These are phyloP conservation scores for Euura lappo DNA, from an alignment of 1,140 invertebrate species.

Conservation along the genomic window DNA sequence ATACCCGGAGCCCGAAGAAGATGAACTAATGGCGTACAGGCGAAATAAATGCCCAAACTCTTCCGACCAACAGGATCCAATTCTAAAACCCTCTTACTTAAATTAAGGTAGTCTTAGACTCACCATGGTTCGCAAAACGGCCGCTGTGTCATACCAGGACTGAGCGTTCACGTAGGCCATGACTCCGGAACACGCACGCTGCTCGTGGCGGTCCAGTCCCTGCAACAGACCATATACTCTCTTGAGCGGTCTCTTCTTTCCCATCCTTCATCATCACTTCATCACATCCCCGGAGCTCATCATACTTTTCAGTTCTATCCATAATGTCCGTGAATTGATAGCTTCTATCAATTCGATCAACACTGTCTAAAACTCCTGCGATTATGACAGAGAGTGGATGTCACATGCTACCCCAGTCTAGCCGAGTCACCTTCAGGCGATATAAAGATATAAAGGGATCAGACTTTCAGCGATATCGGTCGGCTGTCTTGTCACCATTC, in stretches of 20 bases:
- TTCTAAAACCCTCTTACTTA: neutral
- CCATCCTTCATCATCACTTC: neutral
- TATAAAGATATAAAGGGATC: neutral
- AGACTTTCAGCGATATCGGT: neutral
- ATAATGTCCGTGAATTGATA: neutral
- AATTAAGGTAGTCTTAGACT: conserved; percentile 33
- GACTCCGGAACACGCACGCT: conserved; percentile 60
- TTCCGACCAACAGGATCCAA: too few species aligned
- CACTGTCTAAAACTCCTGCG: too few species aligned
- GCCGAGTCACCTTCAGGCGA: too few species aligned
- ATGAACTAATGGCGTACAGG: too few species aligned
- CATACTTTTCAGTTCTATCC: neutral
- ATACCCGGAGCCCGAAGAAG: neutral
- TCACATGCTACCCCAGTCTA: too few species aligned
- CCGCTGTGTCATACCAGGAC: conserved; percentile 43
- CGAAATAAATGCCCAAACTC: too few species aligned
- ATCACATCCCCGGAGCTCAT: neutral
- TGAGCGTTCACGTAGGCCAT: conserved; percentile 58
- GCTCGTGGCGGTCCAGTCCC: conserved; percentile 60
- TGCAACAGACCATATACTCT: conserved; percentile 45
- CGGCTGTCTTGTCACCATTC: conserved; percentile 1
- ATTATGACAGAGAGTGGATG: too few species aligned
- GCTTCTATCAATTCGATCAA: too few species aligned
- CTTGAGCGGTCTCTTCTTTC: conserved; percentile 10
- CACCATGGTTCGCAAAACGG: conserved; percentile 53